These are phyloP conservation scores for Tipula helvola DNA, from an alignment of 2,888 invertebrate genomes.

Conservation along the genomic window DNA sequence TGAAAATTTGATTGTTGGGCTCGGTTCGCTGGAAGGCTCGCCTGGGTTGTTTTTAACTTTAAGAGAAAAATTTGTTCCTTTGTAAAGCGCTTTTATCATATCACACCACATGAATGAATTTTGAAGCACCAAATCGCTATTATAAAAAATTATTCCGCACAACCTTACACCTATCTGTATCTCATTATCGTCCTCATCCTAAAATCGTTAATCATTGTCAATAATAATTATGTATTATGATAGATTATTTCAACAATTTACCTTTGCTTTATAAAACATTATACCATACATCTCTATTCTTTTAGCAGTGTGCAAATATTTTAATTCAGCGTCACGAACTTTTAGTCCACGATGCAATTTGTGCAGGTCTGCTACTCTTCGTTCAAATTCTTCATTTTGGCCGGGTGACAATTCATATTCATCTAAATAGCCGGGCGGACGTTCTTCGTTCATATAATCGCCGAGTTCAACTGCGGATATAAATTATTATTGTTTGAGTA, in stretches of 20 bases:
- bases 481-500: too few species aligned
- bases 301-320: constrained; percentile 93
- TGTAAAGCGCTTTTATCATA: constrained; percentile 62
- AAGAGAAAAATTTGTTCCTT: constrained; percentile 98
- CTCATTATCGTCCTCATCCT: constrained; percentile 49
- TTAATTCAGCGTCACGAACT: constrained; percentile 79
- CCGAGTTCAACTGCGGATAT: constrained; percentile 69
- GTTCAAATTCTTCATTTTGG: constrained; percentile 79
- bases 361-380: constrained; percentile 82
- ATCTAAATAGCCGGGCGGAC: constrained; percentile 68
- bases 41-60: constrained; percentile 55
- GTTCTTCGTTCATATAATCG: constrained; percentile 82
- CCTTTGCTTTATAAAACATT: constrained; percentile 81
- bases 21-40: too few species aligned
- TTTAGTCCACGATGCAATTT: constrained; percentile 72
- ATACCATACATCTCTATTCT: constrained; percentile 93
- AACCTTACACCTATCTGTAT: constrained; percentile 93
- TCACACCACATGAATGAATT: constrained; percentile 91
- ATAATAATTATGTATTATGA: too few species aligned
- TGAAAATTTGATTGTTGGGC: constrained; percentile 80
- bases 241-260: constrained; percentile 24
- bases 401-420: constrained; percentile 70
- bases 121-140: constrained; percentile 69
- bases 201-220: too few species aligned
- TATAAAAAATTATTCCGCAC: constrained; percentile 86